Evolutionary conservation across 2,888 invertebrate species (phyloP), one percentile per base, ranked within the genome.

Genomic region (Pollenia griseotomentosa): DNA sequence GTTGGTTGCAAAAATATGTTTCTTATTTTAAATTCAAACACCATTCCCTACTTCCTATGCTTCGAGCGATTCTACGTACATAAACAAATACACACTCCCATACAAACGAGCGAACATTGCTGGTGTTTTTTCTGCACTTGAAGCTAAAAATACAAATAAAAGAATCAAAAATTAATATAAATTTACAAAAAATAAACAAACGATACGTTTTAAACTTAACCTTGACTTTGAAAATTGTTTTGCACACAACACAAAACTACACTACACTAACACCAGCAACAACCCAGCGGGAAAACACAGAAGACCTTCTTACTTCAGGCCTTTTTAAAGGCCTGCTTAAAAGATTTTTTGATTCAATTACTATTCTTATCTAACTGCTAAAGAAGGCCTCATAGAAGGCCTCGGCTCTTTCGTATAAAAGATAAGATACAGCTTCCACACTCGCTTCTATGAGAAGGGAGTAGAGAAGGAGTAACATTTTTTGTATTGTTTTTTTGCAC

Each of bases 161-260:
- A 66, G 33, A 70, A 77, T 70, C n/a, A 83, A 86, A 83, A 85
- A 77, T 82, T 75, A 74, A 55, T 40, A 80, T 85, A 88, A 75
- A 85, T 51, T 81, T 87, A 89, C 70, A 83, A 88, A 85, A 90
- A 89, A 89, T 73, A 88, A 89, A 89, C 81, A 86, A 80, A 74
- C 83, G 90, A 91, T 87, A 91, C 90, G 89, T 89, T 90, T 89
- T 9, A 70, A 86, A 75, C 77, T 90, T 91, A 91, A 90, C 91
- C 91, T 91, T 91, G 91, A 91, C 91, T 92, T 90, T 90, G 90
- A 92, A 91, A 87, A 82, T 84, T 87, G 68, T 81, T 84, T 68
- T 65, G 78, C 65, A 71, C 59, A 71, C 75, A 68, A 70, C 16
- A 46, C n/a, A 63, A 40, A 59, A 44, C 19, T 6, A 63, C 44